A percentile compares a stretch with the other conserved stretches of the same genome.
These are phyloP conservation scores for Strongylocentrotus purpuratus DNA, from an alignment of 35 echinoderm and acorn worm genomes.

Conservation along the genomic window DNA sequence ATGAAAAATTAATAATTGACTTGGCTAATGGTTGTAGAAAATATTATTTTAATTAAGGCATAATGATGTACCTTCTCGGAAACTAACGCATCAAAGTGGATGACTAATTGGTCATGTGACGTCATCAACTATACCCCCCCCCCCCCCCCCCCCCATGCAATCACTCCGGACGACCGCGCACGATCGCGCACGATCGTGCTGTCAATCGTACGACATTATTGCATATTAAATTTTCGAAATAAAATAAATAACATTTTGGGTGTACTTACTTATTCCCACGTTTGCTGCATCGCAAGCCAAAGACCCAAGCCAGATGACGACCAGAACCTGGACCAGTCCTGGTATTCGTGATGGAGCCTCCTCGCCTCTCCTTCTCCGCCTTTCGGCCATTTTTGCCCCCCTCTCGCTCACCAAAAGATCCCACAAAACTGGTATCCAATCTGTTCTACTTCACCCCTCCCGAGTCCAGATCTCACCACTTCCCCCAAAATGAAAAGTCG, in stretches of 20 bases:
- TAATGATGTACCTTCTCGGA: too few species aligned
- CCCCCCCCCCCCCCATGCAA: background rate
- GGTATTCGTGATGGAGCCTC: background rate
- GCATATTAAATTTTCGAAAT: background rate
- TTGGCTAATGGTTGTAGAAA: too few species aligned
- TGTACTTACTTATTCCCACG: slow-evolving; percentile 27
- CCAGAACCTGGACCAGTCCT: background rate
- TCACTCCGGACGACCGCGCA: background rate
- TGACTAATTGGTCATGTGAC: background rate
- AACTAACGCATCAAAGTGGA: too few species aligned
- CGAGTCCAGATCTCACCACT: background rate
- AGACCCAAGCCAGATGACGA: background rate
- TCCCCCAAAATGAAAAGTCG: background rate
- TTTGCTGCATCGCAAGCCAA: slow-evolving; percentile 17
- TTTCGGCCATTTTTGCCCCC: background rate
- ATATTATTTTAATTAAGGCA: too few species aligned
- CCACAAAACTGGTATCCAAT: background rate
- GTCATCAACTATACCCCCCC: background rate
- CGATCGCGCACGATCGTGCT: background rate
- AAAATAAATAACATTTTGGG: background rate
- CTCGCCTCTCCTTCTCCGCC: background rate
- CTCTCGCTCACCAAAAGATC: background rate
- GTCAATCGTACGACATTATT: background rate
- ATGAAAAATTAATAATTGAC: too few species aligned
- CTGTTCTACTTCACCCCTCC: background rate